Evolutionary conservation across 2,797 vertebrate genomes (phyloP).

Genomic region (Lophotriccus pileatus): DNA sequence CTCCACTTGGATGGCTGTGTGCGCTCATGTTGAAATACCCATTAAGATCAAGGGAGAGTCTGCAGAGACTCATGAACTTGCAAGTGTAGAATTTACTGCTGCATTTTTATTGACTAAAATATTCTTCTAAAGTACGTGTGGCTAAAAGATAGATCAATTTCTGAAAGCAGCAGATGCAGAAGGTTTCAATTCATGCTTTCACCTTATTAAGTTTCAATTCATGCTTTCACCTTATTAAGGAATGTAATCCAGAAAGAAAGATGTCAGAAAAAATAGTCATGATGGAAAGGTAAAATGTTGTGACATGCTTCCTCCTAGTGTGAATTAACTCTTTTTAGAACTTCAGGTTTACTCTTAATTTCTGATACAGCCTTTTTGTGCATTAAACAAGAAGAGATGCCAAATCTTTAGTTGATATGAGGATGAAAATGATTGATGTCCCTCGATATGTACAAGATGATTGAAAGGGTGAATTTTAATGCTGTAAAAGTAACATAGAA

Average conservation of each 20-base stretch:
- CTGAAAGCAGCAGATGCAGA: neutral
- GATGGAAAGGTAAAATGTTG: neutral
- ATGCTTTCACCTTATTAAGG: neutral
- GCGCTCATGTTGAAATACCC: neutral
- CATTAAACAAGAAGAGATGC: neutral
- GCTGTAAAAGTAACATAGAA: neutral
- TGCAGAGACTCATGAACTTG: neutral
- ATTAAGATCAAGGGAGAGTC: neutral
- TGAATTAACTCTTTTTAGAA: neutral
- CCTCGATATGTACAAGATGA: neutral
- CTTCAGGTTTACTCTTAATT: neutral
- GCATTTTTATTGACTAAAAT: neutral
- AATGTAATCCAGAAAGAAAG: neutral
- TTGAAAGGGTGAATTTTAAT: neutral
- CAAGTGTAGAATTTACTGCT: neutral
- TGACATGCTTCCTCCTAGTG: neutral
- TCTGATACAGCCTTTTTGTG: neutral
- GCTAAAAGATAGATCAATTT: neutral
- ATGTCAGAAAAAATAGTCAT: neutral
- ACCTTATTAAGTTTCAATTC: neutral
- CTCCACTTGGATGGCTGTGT: neutral
- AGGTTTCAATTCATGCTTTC: neutral
- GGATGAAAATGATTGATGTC: neutral
- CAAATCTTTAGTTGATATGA: neutral
- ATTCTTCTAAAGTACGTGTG: neutral